These are phyloP conservation scores for Goniozus legneri DNA, from an alignment of 1,140 invertebrate species.

Conservation along the genomic window DNA sequence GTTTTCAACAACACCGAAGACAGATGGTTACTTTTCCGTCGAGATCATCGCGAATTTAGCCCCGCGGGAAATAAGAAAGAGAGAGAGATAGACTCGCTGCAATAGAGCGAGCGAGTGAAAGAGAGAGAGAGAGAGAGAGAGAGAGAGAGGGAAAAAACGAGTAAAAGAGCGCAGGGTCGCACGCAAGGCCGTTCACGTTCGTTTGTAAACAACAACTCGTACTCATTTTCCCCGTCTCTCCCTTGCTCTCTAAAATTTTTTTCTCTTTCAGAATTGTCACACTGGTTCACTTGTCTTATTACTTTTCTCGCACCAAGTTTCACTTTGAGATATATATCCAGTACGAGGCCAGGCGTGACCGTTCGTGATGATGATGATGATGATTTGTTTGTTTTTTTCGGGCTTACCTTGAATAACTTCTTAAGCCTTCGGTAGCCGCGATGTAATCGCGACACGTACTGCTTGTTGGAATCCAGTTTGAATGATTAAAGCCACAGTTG, in stretches of 20 bases:
- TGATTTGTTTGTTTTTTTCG: too few species aligned
- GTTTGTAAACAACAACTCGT: slow-evolving; percentile 1
- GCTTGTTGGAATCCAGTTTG: slow-evolving; percentile 57
- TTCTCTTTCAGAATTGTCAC: background rate
- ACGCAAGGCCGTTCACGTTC: slow-evolving; percentile 5
- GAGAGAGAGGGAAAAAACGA: background rate
- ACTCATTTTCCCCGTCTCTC: background rate
- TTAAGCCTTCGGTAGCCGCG: slow-evolving; percentile 54
- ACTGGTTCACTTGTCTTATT: too few species aligned
- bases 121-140: background rate
- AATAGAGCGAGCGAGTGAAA: too few species aligned
- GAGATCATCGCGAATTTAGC: too few species aligned
- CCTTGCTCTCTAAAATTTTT: background rate
- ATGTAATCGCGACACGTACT: slow-evolving; percentile 55
- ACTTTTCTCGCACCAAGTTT: too few species aligned
- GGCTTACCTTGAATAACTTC: slow-evolving; percentile 55
- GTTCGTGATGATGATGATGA: too few species aligned
- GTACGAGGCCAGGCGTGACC: too few species aligned
- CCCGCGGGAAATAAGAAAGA: too few species aligned
- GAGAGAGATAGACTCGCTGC: too few species aligned
- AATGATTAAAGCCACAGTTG: slow-evolving; percentile 50
- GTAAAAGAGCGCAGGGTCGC: background rate
- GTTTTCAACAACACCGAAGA: too few species aligned
- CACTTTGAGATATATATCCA: too few species aligned
- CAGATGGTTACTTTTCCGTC: too few species aligned